phyloP scores from a whole-genome alignment of 2,797 vertebrate species.

The Cryptoblepharus egeriae region DNA sequence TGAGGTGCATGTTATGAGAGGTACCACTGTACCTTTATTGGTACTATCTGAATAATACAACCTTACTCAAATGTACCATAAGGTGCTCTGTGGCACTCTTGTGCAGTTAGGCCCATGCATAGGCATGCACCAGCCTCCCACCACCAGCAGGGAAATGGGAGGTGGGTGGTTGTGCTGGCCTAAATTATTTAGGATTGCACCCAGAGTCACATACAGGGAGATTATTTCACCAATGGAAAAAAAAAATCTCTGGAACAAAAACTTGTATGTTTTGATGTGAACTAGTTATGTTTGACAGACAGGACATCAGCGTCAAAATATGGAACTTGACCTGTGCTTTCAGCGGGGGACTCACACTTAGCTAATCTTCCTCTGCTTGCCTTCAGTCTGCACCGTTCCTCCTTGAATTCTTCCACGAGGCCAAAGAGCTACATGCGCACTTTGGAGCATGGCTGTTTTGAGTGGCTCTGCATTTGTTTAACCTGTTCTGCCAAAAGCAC shows the following conservation, averaged over 20 bases:
- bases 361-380: slow-evolving; percentile 41
- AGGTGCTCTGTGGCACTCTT: too few species aligned
- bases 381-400: slow-evolving; percentile 22
- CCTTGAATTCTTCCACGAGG: slow-evolving; percentile 20
- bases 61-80: too few species aligned
- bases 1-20: too few species aligned
- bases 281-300: slow-evolving; percentile 42
- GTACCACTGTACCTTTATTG: too few species aligned
- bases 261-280: slow-evolving; percentile 11
- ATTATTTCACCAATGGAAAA: too few species aligned
- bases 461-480: slow-evolving; percentile 73
- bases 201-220: too few species aligned
- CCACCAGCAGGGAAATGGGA: too few species aligned
- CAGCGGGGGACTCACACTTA: slow-evolving; percentile 38
- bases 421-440: slow-evolving; percentile 52
- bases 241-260: slow-evolving; percentile 52
- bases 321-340: slow-evolving; percentile 58
- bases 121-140: too few species aligned
- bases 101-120: too few species aligned
- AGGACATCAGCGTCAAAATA: slow-evolving; percentile 57
- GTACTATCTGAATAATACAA: too few species aligned
- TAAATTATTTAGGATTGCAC: too few species aligned
- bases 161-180: too few species aligned
- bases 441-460: slow-evolving; percentile 61
- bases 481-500: slow-evolving; percentile 69